These are phyloP conservation scores for Poecilia velifera DNA, from an alignment of 2,797 vertebrate species.

Conservation along the genomic window DNA sequence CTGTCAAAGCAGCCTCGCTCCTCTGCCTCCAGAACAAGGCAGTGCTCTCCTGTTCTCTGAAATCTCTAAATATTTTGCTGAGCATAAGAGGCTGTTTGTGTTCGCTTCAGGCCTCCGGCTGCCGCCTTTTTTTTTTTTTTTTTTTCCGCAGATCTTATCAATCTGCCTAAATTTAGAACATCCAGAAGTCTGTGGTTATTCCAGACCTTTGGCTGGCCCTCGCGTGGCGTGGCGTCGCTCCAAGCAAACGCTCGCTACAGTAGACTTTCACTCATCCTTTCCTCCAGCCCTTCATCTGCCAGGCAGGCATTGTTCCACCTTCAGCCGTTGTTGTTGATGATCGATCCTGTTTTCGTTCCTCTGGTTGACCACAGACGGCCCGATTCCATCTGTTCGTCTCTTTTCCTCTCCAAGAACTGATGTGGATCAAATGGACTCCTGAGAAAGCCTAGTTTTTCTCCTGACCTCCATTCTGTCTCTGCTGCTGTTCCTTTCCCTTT, in stretches of 20 bases:
- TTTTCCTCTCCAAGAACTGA: neutral
- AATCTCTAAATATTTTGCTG: conserved; percentile 38
- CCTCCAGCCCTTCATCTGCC: conserved; percentile 29
- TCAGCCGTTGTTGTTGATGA: conserved; percentile 35
- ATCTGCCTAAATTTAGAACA: conserved; percentile 73
- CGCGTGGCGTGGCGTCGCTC: conserved; percentile 50
- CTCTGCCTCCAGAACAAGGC: conserved; percentile 23
- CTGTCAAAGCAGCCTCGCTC: conserved; percentile 10
- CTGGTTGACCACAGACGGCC: conserved; percentile 57
- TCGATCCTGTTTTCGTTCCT: conserved; percentile 51
- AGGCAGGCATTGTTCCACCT: conserved; percentile 53
- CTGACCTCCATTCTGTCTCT: neutral
- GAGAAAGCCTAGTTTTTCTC: neutral
- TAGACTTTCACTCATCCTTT: conserved; percentile 55
- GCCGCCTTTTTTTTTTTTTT: conserved; percentile 28
- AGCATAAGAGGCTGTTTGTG: conserved; percentile 27
- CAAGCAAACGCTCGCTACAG: conserved; percentile 59
- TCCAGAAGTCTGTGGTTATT: conserved; percentile 68
- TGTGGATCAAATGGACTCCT: neutral
- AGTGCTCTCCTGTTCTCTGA: conserved; percentile 37
- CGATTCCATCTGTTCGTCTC: conserved; percentile 57
- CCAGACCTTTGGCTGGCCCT: conserved; percentile 70
- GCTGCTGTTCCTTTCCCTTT: neutral
- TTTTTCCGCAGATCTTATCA: conserved; percentile 67
- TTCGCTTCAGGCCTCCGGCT: conserved; percentile 15